Evolutionary conservation across 2,888 invertebrate species (phyloP).

Genomic region (Andrena marginata): DNA sequence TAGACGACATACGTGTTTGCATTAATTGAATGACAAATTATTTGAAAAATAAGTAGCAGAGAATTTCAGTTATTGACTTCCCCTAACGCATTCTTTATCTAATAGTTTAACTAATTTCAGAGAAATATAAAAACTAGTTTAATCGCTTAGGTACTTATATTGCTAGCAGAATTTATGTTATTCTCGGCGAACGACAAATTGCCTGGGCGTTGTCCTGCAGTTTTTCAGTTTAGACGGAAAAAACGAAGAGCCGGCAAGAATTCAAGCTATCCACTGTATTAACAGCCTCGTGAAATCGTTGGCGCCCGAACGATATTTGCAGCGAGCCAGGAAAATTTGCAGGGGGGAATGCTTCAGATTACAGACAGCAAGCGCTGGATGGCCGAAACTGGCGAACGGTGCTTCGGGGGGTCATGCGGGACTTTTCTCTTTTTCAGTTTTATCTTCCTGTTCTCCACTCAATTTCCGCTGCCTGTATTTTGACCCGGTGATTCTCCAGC

Average conservation of each 20-base stretch:
- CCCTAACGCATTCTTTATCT: too few relatives aligned
- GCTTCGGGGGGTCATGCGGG: not conserved
- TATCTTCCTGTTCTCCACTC: constrained; percentile 34
- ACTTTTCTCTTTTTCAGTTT: constrained; percentile 25
- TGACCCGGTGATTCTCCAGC: constrained; percentile 23
- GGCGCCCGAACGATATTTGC: not conserved
- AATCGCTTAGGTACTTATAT: too few relatives aligned
- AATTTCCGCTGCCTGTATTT: constrained; percentile 42
- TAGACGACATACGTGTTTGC: too few relatives aligned
- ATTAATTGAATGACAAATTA: too few relatives aligned
- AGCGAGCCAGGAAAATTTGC: constrained; percentile 12
- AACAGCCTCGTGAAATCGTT: constrained; percentile 5
- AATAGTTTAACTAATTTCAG: too few relatives aligned
- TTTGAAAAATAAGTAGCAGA: too few relatives aligned
- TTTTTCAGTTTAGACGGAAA: not conserved
- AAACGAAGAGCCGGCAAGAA: not conserved
- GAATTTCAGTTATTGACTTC: too few relatives aligned
- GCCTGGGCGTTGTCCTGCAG: not conserved
- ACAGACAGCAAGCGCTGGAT: constrained; percentile 5
- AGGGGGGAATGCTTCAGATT: not conserved
- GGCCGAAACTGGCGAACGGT: not conserved
- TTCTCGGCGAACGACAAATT: too few relatives aligned
- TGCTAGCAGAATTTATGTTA: too few relatives aligned
- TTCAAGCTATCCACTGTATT: not conserved
- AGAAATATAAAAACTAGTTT: too few relatives aligned